Base-by-base conservation (phyloP, 2,797 vertebrate species). In the Cuniculus paca region DNA sequence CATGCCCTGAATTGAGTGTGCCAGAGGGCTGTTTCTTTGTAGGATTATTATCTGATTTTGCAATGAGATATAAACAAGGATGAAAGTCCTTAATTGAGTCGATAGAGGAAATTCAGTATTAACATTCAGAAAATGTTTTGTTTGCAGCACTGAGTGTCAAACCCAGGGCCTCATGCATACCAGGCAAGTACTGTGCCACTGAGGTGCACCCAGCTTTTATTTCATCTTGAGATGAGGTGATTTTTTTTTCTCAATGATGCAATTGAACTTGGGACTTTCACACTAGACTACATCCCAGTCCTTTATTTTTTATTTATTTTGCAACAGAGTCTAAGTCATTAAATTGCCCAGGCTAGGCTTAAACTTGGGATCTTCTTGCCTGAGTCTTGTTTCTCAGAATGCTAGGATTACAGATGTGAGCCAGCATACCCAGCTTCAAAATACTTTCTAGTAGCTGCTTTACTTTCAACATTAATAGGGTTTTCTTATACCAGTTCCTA, bases 401-500 rank as follows among this genome's bases (percentile, higher is more conserved):
- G 58, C 24, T 60, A 26, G 58, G 7, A 60, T 60, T 26, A 60
- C 58, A 60, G 58, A 60, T 26, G 24, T 9, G 58, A 60, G 58
- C 58, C 58, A 26, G 24, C 58, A 60, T 22, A 26, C 24, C 24
- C 77, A 74, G 17, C 54, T 63, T 77, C 34, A 61, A 72, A 81
- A 79, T 58, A 45, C 20, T 16, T 56, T 70, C 63, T 79, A 68
- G 10, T 78, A 60, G 61, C 28, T 68, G n/a, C n/a, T 90, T 87
- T 94, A 61, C 68, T 89, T 90, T 63, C 7, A 90, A n/a, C 34
- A 50, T 8, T 74, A 28, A 12, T 45, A 63, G n/a, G n/a, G 2
- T 77, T 95, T 96, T 88, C n/a, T 97, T 58, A 65, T 28, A 34
- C 48, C 58, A 12, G 34, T 54, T 84, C 31, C 65, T 81, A 26